Percentiles rank a stretch among this genome's conserved stretches.
phyloP scores from a whole-genome alignment of 23 tunicate species.

The Phallusia fumigata region DNA sequence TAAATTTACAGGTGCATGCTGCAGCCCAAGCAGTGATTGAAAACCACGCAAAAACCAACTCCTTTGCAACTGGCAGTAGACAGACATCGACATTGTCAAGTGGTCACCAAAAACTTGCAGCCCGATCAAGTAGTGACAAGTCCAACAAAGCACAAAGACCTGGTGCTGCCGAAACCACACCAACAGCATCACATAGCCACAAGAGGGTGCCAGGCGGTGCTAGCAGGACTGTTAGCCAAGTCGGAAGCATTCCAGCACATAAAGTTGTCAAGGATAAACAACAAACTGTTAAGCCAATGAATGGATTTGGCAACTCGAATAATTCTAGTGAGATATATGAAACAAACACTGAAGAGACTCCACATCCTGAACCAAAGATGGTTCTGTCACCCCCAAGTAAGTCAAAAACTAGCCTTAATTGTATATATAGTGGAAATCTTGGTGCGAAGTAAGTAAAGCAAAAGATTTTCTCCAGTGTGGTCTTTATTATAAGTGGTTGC shows the following conservation, averaged over 20 bases:
- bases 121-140: background rate
- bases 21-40: slow-evolving; percentile 78
- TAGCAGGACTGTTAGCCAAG: slow-evolving; percentile 28
- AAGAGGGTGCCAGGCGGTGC: slow-evolving; percentile 69
- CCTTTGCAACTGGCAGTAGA: slow-evolving; percentile 10
- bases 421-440: too few species aligned
- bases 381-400: slow-evolving; percentile 1
- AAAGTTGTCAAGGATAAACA: background rate
- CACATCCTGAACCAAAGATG: background rate
- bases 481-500: too few species aligned
- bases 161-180: background rate
- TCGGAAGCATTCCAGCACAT: background rate
- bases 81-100: background rate
- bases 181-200: background rate
- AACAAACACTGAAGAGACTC: background rate
- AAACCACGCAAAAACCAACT: slow-evolving; percentile 45
- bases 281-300: background rate
- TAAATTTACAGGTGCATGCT: slow-evolving; percentile 39
- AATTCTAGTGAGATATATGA: background rate
- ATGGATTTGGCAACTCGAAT: background rate
- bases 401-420: background rate
- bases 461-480: too few species aligned
- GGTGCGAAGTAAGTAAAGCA: too few species aligned
- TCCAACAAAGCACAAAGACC: background rate
- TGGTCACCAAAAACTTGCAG: background rate